Evolutionary conservation across 1,140 invertebrate species (phyloP), one percentile per base, ranked within the genome.

Genomic region (Zaprionus ornatus): DNA sequence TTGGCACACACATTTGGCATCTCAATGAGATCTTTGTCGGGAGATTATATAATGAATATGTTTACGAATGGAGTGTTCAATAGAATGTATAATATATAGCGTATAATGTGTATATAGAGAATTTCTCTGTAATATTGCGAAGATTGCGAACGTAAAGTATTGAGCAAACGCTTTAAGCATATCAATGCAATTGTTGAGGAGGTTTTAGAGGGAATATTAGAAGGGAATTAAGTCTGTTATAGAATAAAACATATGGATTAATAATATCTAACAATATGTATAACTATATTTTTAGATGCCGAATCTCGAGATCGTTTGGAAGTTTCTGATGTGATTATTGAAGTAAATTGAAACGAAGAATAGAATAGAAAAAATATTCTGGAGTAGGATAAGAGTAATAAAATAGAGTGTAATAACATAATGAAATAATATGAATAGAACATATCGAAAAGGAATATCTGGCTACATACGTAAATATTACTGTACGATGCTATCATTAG

Each of bases 1-100:
- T 45, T 45, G 40, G 40, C 40, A 17, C 40, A 17, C 50, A 21
- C 60, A 37, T 9, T 52, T 57, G 56, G 66, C 75, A 70, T 79
- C 45, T 63, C 62, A 63, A 70, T 74, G 25, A 74, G 66, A 29
- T 61, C 65, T 19, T 42, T 67, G 55, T 32, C 29, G 48, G 6
- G n/a, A 17, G 40, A 45, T 45, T 45, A 17, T 45, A 17, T 45
- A 45, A 45, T 45, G 2, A 45, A 17, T 45, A 45, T 45, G 19
- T 45, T 45, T 9, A 45, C n/a, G 40, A 17, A 45, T 45, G 9
- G 40, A 17, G 40, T 45, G 40, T 17, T n/a, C 40, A 17, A 17
- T 7, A 7, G 40, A n/a, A 42, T 42, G n/a, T 6, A 40, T 0
- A 40, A 40, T n/a, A 40, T 5, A n/a, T 9, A 9, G 6, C 9